Base-by-base conservation (phyloP, 92 coral and sea anemone genomes). In the Meandrina meandrites region DNA sequence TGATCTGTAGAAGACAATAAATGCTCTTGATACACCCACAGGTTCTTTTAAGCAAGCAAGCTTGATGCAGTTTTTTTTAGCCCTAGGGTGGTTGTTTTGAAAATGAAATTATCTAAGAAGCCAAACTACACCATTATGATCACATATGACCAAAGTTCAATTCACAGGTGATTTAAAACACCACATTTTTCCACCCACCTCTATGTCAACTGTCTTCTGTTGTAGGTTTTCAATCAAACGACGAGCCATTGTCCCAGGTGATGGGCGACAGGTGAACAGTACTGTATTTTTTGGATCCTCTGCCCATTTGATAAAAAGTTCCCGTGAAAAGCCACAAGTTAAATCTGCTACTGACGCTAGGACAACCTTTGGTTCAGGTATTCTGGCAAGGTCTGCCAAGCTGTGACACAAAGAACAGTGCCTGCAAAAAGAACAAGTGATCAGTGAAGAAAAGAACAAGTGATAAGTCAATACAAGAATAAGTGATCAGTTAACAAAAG, bases 301-400 rank as follows among this genome's bases (percentile, higher is more conserved):
- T 73, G 97, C 93, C 99, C 99, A 97, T 85, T 97, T 98, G 31
- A 92, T 89, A 81, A 97, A 97, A 86, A 97, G 83, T 73, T 97
- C 99, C 66, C 95, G 91, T 18, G 99, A 93, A 77, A 95, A 97
- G 36, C 99, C 99, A 81, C 95, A 92, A 1, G 97, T 90, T 82
- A 97, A 84, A 81, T 97, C 99, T 90, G 92, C 94, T 86, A 97
- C 95, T 64, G 98, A 95, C 47, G 96, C 98, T 22, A 97, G 86
- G 22, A 97, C 99, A 37, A 97, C 98, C 94, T 95, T 97, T 27
- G 99, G 99, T 78, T 96, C 98, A n/a, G 99, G 97, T 54, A 97
- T 81, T 71, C 86, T 93, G 84, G 94, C 95, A 16, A 97, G 89
- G 77, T 97, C 99, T 37, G 96, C 94, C 82, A 97, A 68, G 81